Percentiles rank a stretch among this genome's conserved stretches.
These are phyloP conservation scores for Thamnophis elegans DNA, from an alignment of 2,797 vertebrate species.

Conservation along the genomic window DNA sequence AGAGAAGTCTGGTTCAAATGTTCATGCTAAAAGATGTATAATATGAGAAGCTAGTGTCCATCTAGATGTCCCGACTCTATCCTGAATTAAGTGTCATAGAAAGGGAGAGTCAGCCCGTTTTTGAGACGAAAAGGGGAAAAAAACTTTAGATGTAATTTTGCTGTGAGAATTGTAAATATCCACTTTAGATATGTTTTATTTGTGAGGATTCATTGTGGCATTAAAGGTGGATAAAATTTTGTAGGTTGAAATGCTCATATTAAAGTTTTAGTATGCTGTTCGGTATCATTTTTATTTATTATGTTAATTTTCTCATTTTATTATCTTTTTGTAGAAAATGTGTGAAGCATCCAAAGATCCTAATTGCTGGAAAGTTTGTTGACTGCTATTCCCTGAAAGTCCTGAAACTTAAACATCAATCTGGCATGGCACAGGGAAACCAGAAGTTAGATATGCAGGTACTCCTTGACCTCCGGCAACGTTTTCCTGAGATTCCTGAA, in stretches of 20 bases:
- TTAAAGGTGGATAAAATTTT: neutral
- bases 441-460: conserved; percentile 90
- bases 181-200: neutral
- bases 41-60: neutral
- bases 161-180: neutral
- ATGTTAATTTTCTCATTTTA: neutral
- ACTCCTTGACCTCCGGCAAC: conserved; percentile 95
- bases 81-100: neutral
- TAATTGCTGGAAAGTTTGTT: conserved; percentile 83
- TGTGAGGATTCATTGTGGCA: neutral
- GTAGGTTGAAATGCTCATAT: neutral
- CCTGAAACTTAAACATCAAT: conserved; percentile 61
- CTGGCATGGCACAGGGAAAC: conserved; percentile 94
- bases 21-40: neutral
- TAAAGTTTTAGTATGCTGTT: neutral
- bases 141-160: neutral
- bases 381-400: conserved; percentile 73
- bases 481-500: conserved; percentile 97
- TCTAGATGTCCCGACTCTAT: neutral
- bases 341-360: conserved; percentile 76
- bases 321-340: conserved; percentile 78
- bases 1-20: neutral
- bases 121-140: neutral
- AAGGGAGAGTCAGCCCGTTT: neutral
- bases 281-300: neutral